Conservation (phyloP, 1,140 invertebrate genomes). For the Phortica variegata region DNA sequence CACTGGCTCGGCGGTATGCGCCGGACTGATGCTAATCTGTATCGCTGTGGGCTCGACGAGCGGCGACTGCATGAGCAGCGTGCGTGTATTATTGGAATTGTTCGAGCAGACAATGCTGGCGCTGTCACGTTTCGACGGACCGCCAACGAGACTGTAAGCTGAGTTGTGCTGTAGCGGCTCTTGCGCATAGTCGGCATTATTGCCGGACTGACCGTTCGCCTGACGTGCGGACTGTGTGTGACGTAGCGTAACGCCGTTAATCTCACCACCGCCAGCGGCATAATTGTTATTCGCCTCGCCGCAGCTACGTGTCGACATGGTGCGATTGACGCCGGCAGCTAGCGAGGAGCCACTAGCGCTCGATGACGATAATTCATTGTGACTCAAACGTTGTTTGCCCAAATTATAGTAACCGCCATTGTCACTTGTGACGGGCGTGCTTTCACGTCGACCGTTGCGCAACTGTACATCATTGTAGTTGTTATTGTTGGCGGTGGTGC, state of each 20-base stretch:
- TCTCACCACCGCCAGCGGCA: constrained; percentile 17
- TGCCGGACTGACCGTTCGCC: constrained; percentile 11
- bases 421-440: constrained; percentile 14
- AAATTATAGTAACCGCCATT: constrained; percentile 32
- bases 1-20: constrained; percentile 75
- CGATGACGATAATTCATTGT: constrained; percentile 28
- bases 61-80: constrained; percentile 58
- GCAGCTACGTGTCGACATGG: constrained; percentile 48
- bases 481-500: constrained; percentile 46
- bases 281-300: constrained; percentile 42
- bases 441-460: constrained; percentile 25
- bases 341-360: background rate
- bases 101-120: constrained; percentile 57
- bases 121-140: constrained; percentile 57
- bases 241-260: constrained; percentile 30
- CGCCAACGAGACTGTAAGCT: constrained; percentile 33
- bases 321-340: constrained; percentile 26
- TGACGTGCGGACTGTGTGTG: constrained; percentile 49
- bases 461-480: constrained; percentile 27
- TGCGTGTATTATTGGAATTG: constrained; percentile 58
- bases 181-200: constrained; percentile 14
- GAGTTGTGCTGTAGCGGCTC: constrained; percentile 29
- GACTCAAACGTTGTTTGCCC: constrained; percentile 37
- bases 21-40: constrained; percentile 70
- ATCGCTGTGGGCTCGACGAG: constrained; percentile 81